Evolutionary conservation across 2,797 vertebrate genomes (phyloP), one percentile per base, ranked within the genome.

Genomic region (Poeciliopsis gracilis): DNA sequence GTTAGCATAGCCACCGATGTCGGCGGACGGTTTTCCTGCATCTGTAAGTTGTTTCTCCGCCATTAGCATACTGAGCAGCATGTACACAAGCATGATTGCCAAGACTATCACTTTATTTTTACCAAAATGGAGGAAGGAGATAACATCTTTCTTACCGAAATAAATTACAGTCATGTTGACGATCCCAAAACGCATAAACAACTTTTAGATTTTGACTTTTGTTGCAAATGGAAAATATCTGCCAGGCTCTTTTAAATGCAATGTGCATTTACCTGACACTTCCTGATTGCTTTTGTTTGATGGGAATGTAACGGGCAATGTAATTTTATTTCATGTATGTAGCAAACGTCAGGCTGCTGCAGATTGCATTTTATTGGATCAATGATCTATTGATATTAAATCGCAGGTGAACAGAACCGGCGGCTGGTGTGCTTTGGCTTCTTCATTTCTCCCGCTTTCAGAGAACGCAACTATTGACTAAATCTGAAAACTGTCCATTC

Each of bases 321-420:
- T 47, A 23, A 49, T 20, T 72, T 30, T 33, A 72, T 30, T 72
- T 47, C 45, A 49, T 33, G n/a, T 23, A 20, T 47, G 70, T 28
- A 72, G 20, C n/a, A 72, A 72, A 72, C 45, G 18, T 30, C 45
- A 72, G 28, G 16, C 16, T 72, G 6, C 49, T 33, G 20, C 63
- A 25, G 23, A 3, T 41, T 67, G 20, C 36, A 67, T 4, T 41
- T 70, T 33, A 72, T 47, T 72, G 28, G n/a, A 49, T 47, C 45
- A 72, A 72, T 47, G 46, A 47, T 47, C 28, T 72, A 51, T 73
- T 13, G 13, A 73, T 38, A 73, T 36, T 51, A 53, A 38, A 38
- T 53, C 9, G 25, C 47, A 73, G 72, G 28, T 73, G 25, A 70
- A 46, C n/a, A 70, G 41, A 43, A 45, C 2, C 2, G 15, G 16